Base-by-base conservation (phyloP, 2,888 invertebrate genomes). In the Sycophila texana region DNA sequence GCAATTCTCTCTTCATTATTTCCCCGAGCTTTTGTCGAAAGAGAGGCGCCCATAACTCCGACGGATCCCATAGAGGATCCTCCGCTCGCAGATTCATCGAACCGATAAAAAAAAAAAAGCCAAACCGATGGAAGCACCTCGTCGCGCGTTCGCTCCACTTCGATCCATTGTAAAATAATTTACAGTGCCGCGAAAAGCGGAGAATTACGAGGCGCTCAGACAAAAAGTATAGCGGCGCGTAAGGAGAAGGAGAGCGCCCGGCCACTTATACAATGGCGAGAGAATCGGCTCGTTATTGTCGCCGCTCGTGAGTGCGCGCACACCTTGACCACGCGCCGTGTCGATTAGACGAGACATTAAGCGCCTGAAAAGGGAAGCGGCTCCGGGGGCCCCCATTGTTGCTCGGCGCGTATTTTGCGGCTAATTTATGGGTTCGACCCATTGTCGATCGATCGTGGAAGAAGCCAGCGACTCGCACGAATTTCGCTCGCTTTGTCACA, bases 331-430 rank as follows among this genome's bases (percentile, higher is more conserved):
- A 39, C 66, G 51, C 57, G 53, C 26, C 49, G 18, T 49, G 18
- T 77, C 77, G 66, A 77, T 77, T 77, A 72, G 77, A 77, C 72
- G 66, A 77, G 66, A 53, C 66, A 77, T 77, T 77, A 77, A 39
- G 67, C 66, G 77, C 51, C 65, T 39, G 51, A 72, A 58, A 68
- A 30, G 16, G 16, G 39, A 61, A 61, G 55, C 18, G 12, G 47
- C 30, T 10, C 53, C 26, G 7, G 22, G 12, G 26, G 26, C 26
- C 26, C n/a, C 61, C 57, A 76, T 70, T 70, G 68, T 70, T 55
- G 18, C 18, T 22, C 10, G 51, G 30, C 60, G 58, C 51, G 53
- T 65, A 74, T 75, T 76, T 63, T 70, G 63, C 55, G 68, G 70
- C 39, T 76, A 70, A 76, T 76, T 76, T 76, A 76, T 76, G 57